Evolutionary conservation across 2,113 vertebrate genomes (phyloP).

Genomic region (Engraulis encrasicolus): DNA sequence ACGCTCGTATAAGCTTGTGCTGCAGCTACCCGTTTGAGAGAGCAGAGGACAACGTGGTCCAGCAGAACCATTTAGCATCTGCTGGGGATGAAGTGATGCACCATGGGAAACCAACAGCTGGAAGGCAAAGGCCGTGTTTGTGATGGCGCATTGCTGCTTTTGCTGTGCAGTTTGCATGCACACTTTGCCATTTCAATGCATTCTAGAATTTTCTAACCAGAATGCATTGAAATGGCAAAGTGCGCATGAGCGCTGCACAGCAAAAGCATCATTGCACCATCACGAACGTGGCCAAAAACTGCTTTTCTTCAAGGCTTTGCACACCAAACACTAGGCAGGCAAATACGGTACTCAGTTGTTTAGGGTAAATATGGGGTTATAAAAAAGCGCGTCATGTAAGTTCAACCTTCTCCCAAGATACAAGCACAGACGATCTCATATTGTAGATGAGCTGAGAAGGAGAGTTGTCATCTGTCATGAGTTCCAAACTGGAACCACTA

Average conservation of each 20-base stretch:
- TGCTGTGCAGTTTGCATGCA: too few relatives aligned
- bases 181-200: too few relatives aligned
- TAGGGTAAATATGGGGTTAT: neutral
- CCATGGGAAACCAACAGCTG: neutral
- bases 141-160: too few relatives aligned
- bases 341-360: neutral
- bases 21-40: constrained; percentile 59
- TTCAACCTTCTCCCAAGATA: neutral
- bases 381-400: constrained; percentile 14
- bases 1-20: constrained; percentile 69
- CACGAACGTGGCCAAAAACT: too few relatives aligned
- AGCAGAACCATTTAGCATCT: neutral
- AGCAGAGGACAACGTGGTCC: neutral
- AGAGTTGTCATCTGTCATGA: neutral
- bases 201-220: neutral
- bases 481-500: neutral
- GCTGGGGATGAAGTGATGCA: neutral
- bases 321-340: neutral
- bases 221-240: too few relatives aligned
- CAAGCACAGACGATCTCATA: neutral
- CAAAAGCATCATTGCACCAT: too few relatives aligned
- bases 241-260: too few relatives aligned
- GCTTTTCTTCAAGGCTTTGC: constrained; percentile 1
- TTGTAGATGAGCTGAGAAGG: neutral
- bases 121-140: constrained; percentile 2